A percentile compares a stretch with the other conserved stretches of the same genome.
phyloP scores from a whole-genome alignment of 2,797 vertebrate species.

The Acanthurus lineatus region DNA sequence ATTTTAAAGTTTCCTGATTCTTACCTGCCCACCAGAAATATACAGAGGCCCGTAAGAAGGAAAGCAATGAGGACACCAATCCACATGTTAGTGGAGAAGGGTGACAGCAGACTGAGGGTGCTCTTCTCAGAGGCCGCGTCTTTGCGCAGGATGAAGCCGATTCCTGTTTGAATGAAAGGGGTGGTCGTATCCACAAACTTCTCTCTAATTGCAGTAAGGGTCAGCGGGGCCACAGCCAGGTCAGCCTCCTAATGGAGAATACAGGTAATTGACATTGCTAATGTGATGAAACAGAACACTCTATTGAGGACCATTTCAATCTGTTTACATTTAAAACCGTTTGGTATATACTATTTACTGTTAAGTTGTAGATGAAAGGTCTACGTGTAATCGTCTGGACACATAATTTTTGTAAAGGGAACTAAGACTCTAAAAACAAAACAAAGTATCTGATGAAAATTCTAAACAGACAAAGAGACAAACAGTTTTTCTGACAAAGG shows the following conservation, averaged over 20 bases:
- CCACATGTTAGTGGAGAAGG: constrained; percentile 92
- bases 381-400: no score
- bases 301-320: no score
- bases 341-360: no score
- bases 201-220: constrained; percentile 86
- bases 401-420: no score
- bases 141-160: constrained; percentile 88
- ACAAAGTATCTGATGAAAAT: no score
- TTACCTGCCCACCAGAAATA: constrained; percentile 90
- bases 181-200: constrained; percentile 88
- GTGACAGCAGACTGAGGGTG: constrained; percentile 87
- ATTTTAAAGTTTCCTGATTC: not conserved
- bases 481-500: no score
- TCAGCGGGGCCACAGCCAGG: constrained; percentile 90
- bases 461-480: no score
- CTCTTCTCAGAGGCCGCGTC: constrained; percentile 75
- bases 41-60: constrained; percentile 88
- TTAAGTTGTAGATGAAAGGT: no score
- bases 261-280: not conserved
- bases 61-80: constrained; percentile 88
- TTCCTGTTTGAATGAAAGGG: constrained; percentile 91
- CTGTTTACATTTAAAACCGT: no score
- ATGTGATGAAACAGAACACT: not conserved
- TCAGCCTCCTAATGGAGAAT: constrained; percentile 87
- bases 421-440: no score